These are phyloP conservation scores for Phasianus colchicus DNA, from an alignment of 2,113 vertebrate genomes.

Conservation along the genomic window DNA sequence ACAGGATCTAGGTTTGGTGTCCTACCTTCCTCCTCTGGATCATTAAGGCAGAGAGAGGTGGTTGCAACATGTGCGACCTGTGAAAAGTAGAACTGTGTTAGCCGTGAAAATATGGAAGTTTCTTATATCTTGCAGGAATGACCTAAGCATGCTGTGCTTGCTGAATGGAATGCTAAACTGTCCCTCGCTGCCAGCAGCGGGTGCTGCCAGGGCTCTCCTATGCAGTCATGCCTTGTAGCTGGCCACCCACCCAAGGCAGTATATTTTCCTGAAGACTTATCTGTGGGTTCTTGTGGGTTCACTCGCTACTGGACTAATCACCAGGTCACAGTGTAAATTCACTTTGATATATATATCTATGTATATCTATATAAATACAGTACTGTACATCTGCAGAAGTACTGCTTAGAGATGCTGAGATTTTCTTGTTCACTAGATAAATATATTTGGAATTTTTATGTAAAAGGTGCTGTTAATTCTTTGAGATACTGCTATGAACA, in stretches of 20 bases:
- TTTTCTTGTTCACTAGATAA: constrained; percentile 71
- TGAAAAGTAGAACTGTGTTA: constrained; percentile 52
- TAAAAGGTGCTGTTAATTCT: constrained; percentile 60
- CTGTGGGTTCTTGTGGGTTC: constrained; percentile 58
- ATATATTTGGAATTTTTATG: constrained; percentile 60
- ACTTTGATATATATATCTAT: constrained; percentile 73
- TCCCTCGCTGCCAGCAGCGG: constrained; percentile 29
- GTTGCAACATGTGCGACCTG: neutral
- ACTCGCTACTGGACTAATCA: constrained; percentile 60
- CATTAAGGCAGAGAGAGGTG: constrained; percentile 21
- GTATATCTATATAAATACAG: constrained; percentile 72
- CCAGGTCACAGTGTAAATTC: constrained; percentile 76
- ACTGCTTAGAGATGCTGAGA: constrained; percentile 70
- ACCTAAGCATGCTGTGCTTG: constrained; percentile 71
- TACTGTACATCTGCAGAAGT: constrained; percentile 73
- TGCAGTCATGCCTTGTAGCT: constrained; percentile 46
- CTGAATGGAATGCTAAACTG: constrained; percentile 66
- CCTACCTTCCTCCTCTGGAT: constrained; percentile 26
- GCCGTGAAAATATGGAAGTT: constrained; percentile 34
- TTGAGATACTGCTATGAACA: constrained; percentile 23
- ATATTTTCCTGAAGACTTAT: constrained; percentile 47
- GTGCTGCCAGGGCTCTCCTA: neutral
- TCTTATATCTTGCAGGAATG: constrained; percentile 57
- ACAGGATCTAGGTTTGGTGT: neutral
- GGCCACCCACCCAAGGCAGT: constrained; percentile 28